Base-by-base conservation (phyloP, 2,113 vertebrate genomes). In the Lophura nycthemera region DNA sequence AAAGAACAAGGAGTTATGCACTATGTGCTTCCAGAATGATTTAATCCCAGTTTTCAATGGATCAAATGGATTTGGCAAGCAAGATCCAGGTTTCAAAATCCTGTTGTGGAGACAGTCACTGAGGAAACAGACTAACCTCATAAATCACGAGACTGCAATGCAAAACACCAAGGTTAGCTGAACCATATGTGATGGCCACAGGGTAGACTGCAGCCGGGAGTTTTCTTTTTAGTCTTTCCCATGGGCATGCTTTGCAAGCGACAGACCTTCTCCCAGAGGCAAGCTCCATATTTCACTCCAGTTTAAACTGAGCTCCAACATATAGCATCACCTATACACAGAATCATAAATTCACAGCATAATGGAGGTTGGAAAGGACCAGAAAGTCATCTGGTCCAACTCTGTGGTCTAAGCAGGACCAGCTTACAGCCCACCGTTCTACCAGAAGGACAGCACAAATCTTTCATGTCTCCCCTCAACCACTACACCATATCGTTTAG, bases 11-110 rank as follows among this genome's bases (percentile, higher is more conserved):
- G 36, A 80, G 36, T 59, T 76, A 75, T 8, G 43, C n/a, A 60
- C 40, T 40, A 24, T 73, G 45, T 88, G 63, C 54, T 79, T 96
- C 87, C 82, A 94, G 75, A 42, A 70, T 59, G 69, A 70, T 32
- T 87, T 86, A 80, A 88, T 80, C 5, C n/a, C 64, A 48, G 50
- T 83, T 91, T 92, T 85, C 74, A 96, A 42, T 63, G 71, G 67
- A 94, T 87, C 75, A 83, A 91, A 92, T 47, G n/a, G 61, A 70
- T 73, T 70, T 92, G 86, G 83, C 77, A 93, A 71, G 47, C 45
- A 75, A 82, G 65, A 84, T 61, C 43, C 74, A 87, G 50, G 83
- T 89, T 92, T 82, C 93, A 93, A 86, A 90, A 73, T 48, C 30
- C 48, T 87, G 81, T 79, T 89, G 67, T 70, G 89, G 81, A 93